These are phyloP conservation scores for Phortica magna DNA, from an alignment of 2,888 invertebrate species.

Conservation along the genomic window DNA sequence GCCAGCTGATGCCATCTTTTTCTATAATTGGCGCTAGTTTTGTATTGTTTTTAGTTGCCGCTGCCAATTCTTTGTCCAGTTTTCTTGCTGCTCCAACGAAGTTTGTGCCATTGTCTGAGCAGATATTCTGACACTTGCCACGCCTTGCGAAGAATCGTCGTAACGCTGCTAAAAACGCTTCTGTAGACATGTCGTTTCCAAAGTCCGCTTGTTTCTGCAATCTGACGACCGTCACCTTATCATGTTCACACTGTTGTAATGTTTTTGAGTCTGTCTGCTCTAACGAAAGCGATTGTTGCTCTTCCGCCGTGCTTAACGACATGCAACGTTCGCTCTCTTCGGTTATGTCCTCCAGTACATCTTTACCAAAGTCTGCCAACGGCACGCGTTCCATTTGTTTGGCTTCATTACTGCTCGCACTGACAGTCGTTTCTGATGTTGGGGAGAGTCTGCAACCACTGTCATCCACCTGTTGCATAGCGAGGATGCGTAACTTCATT, in stretches of 20 bases:
- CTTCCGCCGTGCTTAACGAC: slow-evolving; percentile 67
- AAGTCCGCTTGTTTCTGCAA: no score
- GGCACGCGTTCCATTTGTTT: slow-evolving; percentile 77
- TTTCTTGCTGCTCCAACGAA: no score
- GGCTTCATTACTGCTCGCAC: slow-evolving; percentile 51
- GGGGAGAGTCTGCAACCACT: slow-evolving; percentile 51
- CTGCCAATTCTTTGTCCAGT: neutral
- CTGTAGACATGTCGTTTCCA: neutral
- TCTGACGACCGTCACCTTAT: neutral
- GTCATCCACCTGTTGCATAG: slow-evolving; percentile 62
- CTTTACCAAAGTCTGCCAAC: slow-evolving; percentile 72
- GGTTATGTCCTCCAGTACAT: slow-evolving; percentile 77
- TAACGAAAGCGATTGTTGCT: slow-evolving; percentile 64
- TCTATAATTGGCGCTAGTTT: neutral
- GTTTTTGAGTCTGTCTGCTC: slow-evolving; percentile 60
- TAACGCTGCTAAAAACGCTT: slow-evolving; percentile 1
- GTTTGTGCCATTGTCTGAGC: no score
- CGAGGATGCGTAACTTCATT: slow-evolving; percentile 73
- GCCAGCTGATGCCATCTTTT: neutral
- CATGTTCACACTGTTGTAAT: slow-evolving; percentile 37
- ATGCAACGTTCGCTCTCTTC: slow-evolving; percentile 75
- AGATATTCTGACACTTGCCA: slow-evolving; percentile 4
- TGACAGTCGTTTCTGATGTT: slow-evolving; percentile 38
- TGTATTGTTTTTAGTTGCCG: neutral
- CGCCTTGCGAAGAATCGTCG: slow-evolving; percentile 10